phyloP scores from a whole-genome alignment of 2,113 vertebrate genomes.

The Xenopus laevis region DNA sequence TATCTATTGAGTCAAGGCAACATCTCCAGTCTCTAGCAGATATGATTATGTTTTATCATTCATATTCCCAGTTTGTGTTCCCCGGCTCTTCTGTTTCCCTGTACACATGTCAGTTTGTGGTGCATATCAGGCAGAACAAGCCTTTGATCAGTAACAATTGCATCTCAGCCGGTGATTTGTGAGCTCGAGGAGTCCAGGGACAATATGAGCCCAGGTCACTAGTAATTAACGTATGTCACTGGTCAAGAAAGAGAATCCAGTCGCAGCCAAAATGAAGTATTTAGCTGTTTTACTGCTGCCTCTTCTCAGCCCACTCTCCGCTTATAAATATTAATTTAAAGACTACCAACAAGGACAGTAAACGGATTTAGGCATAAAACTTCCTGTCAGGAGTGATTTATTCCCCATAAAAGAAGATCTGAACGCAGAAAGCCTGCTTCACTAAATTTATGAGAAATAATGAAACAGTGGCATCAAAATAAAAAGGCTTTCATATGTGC shows the following conservation, averaged over 20 bases:
- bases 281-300: slow-evolving; percentile 68
- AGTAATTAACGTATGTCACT: slow-evolving; percentile 68
- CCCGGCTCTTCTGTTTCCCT: slow-evolving; percentile 13
- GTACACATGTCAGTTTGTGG: slow-evolving; percentile 37
- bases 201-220: slow-evolving; percentile 55
- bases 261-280: slow-evolving; percentile 60
- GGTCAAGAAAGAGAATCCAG: slow-evolving; percentile 62
- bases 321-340: slow-evolving; percentile 86
- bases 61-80: no score
- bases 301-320: slow-evolving; percentile 62
- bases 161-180: slow-evolving; percentile 59
- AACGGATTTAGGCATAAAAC: slow-evolving; percentile 76
- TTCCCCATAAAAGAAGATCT: slow-evolving; percentile 67
- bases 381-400: slow-evolving; percentile 75
- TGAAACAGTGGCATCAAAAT: slow-evolving; percentile 65
- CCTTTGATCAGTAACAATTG: slow-evolving; percentile 49
- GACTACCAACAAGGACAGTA: slow-evolving; percentile 77
- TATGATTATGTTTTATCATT: no score
- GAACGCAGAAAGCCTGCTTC: slow-evolving; percentile 65
- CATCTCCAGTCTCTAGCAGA: no score
- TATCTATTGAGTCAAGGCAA: no score
- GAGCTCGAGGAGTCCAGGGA: slow-evolving; percentile 35
- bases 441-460: slow-evolving; percentile 71
- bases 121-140: slow-evolving; percentile 44
- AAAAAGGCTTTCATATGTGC: slow-evolving; percentile 56